Evolutionary conservation across 2,113 vertebrate species (phyloP), one percentile per base, ranked within the genome.

Genomic region (Xerus inauris): DNA sequence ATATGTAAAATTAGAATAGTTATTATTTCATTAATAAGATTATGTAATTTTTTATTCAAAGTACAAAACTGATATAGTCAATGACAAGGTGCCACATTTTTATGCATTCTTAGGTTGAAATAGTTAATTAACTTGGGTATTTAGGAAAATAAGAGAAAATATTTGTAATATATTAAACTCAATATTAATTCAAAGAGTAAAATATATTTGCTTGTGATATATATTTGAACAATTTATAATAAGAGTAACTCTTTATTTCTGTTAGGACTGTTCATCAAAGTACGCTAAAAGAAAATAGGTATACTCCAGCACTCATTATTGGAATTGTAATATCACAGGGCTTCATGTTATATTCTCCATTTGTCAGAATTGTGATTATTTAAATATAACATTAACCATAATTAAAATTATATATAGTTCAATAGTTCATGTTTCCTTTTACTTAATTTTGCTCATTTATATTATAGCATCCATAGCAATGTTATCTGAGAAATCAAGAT

Each of bases 401-500:
- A 67, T 51, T 95, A 95, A 79, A 94, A 62, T 40, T 95, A 47
- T n/a, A 40, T 65, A 73, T 89, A 94, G 28, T 83, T 97, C 95
- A 92, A 88, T 91, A 96, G 77, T 59, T 80, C n/a, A n/a, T 71
- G 84, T 54, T 19, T 91, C 79, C 47, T 92, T 92, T 94, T 95
- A 72, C 67, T 97, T 76, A 35, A 32, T 71, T 69, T 96, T 97
- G 81, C 83, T 94, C 97, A 97, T 89, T 87, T 71, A 95, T 84
- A 95, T 95, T 54, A 91, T 45, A 95, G 85, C 83, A 97, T 95
- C 77, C 93, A 57, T 72, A 94, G 94, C 59, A 82, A 16, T 47
- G 67, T 97, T 97, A 97, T 8, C 94, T 95, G 79, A 88, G 71
- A 76, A 98, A 71, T 96, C 57, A 97, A 81, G 96, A 98, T 97